Conservation (phyloP, 2,797 vertebrate species). For the Pipistrellus nathusii region DNA sequence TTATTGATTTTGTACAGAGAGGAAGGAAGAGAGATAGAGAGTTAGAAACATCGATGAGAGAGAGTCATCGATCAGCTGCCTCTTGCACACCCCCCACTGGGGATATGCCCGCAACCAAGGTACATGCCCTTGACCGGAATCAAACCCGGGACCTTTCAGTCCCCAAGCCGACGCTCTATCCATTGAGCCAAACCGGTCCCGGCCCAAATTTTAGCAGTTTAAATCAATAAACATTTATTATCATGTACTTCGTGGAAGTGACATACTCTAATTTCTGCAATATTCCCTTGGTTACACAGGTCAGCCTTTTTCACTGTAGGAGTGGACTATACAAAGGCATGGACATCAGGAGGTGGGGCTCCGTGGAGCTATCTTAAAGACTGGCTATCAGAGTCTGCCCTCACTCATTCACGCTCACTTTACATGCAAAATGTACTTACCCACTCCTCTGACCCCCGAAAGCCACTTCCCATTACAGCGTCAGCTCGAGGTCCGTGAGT, state of each 20-base stretch:
- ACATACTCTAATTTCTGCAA: not conserved
- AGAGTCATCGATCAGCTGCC: too few species aligned
- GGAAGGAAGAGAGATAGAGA: too few species aligned
- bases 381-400: not conserved
- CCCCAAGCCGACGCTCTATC: too few species aligned
- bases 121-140: too few species aligned
- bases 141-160: too few species aligned
- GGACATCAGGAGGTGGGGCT: not conserved
- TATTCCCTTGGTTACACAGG: not conserved
- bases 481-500: not conserved
- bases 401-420: not conserved
- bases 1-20: too few species aligned
- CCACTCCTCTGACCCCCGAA: not conserved
- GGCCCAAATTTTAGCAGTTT: not conserved
- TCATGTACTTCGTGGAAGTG: not conserved
- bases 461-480: not conserved
- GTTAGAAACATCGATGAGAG: too few species aligned
- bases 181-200: too few species aligned
- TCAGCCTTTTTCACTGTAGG: not conserved
- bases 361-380: not conserved
- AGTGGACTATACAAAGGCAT: not conserved
- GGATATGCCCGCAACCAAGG: too few species aligned
- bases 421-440: not conserved
- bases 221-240: not conserved
- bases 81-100: too few species aligned